These are phyloP conservation scores for Trachelus troglodyta DNA, from an alignment of 2,888 invertebrate species.

Conservation along the genomic window DNA sequence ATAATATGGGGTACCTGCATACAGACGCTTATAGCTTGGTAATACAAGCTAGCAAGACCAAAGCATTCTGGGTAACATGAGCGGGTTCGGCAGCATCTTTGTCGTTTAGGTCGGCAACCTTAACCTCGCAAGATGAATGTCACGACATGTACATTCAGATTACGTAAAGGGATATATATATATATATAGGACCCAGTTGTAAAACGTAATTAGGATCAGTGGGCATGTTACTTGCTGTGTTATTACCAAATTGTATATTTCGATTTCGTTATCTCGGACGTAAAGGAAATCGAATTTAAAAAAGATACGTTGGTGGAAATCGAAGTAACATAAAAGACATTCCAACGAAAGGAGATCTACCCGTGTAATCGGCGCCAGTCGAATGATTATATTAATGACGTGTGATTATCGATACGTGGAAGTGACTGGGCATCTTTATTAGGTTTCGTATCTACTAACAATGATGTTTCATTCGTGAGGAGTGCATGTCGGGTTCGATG, in stretches of 20 bases:
- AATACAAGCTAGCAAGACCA: background rate
- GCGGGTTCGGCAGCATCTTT: conserved; percentile 38
- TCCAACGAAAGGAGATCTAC: background rate
- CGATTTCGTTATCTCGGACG: background rate
- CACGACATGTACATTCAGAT: background rate
- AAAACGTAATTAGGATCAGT: background rate
- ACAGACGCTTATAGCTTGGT: background rate
- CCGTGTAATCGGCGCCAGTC: conserved; percentile 19
- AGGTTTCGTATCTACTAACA: conserved; percentile 15
- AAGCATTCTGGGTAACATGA: conserved; percentile 35
- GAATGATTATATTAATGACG: conserved; percentile 21
- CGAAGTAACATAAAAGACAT: background rate
- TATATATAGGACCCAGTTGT: background rate
- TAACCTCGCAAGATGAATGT: background rate
- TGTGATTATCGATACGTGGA: conserved; percentile 24
- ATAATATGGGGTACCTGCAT: conserved; percentile 9
- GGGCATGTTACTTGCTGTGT: background rate
- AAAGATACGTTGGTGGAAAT: background rate
- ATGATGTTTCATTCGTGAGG: conserved; percentile 23
- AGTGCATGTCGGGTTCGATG: conserved; percentile 25
- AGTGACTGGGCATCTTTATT: conserved; percentile 31
- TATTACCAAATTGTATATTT: background rate
- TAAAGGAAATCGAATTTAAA: background rate
- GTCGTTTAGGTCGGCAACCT: background rate
- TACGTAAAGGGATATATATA: background rate